These are phyloP conservation scores for Ischnus inquisitorius DNA, from an alignment of 2,888 invertebrate species.

Conservation along the genomic window DNA sequence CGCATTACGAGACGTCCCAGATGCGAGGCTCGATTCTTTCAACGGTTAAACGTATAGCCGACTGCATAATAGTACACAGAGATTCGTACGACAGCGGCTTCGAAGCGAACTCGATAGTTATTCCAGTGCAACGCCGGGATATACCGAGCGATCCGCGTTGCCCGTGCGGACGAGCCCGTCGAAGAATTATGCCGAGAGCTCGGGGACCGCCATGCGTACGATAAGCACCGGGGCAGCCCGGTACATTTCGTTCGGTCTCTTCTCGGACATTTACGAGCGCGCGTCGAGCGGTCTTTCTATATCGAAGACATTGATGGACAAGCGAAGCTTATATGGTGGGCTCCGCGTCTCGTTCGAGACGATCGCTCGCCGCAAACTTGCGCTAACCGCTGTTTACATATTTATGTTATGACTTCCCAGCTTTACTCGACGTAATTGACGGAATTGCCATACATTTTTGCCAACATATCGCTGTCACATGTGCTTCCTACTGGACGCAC, in stretches of 20 bases:
- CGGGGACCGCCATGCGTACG: constrained; percentile 74
- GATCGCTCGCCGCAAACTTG: constrained; percentile 70
- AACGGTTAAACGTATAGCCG: neutral
- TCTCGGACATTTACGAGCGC: constrained; percentile 78
- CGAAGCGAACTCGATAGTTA: constrained; percentile 51
- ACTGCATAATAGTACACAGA: constrained; percentile 6
- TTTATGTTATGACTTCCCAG: constrained; percentile 83
- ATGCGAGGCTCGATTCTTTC: constrained; percentile 4
- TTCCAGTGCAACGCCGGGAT: neutral
- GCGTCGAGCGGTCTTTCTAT: constrained; percentile 77
- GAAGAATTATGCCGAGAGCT: constrained; percentile 70
- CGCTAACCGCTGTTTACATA: constrained; percentile 83
- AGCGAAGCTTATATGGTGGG: constrained; percentile 83
- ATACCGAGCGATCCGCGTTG: neutral
- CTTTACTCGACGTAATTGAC: constrained; percentile 84
- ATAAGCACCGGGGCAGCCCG: constrained; percentile 75
- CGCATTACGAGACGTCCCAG: constrained; percentile 31
- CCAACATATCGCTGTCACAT: constrained; percentile 77
- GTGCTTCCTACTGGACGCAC: neutral
- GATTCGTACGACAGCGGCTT: neutral
- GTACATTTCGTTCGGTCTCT: constrained; percentile 54
- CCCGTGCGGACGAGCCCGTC: constrained; percentile 41
- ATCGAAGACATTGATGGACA: constrained; percentile 84
- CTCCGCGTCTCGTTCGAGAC: constrained; percentile 54
- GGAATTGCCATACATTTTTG: constrained; percentile 85